Conservation (phyloP, 1,140 invertebrate species). For the Lasioglossum albipes region DNA sequence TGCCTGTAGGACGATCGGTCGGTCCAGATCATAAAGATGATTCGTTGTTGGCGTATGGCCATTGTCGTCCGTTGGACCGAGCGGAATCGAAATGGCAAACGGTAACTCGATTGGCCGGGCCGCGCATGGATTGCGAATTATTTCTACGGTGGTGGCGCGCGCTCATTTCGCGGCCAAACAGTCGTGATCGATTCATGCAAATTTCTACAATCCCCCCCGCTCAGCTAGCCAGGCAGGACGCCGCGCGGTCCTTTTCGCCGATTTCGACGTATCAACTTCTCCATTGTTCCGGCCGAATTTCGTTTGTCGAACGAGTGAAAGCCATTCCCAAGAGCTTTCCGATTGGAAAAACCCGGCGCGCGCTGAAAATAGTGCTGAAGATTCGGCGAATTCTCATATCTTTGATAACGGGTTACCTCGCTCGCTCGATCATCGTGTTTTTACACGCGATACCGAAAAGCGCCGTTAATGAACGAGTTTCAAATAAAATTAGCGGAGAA, state of each 20-base stretch:
- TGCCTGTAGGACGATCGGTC: conserved; percentile 42
- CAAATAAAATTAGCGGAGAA: no score
- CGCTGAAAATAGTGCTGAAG: background rate
- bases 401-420: background rate
- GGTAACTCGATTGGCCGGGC: conserved; percentile 76
- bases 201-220: conserved; percentile 74
- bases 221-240: background rate
- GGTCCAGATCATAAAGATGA: conserved; percentile 76
- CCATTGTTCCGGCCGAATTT: conserved; percentile 71
- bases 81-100: conserved; percentile 78
- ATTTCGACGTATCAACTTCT: conserved; percentile 70
- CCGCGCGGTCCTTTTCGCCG: conserved; percentile 59
- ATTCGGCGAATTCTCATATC: background rate
- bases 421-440: background rate
- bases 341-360: background rate
- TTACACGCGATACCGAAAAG: background rate
- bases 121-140: conserved; percentile 76
- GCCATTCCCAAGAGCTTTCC: conserved; percentile 2
- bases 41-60: conserved; percentile 73
- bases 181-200: conserved; percentile 79
- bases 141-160: conserved; percentile 74
- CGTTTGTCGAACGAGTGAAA: conserved; percentile 63
- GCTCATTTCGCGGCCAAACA: conserved; percentile 75
- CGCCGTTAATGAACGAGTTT: background rate
- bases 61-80: conserved; percentile 77